Base-by-base conservation (phyloP, 2,888 invertebrate genomes). In the Coleophora deauratella region DNA sequence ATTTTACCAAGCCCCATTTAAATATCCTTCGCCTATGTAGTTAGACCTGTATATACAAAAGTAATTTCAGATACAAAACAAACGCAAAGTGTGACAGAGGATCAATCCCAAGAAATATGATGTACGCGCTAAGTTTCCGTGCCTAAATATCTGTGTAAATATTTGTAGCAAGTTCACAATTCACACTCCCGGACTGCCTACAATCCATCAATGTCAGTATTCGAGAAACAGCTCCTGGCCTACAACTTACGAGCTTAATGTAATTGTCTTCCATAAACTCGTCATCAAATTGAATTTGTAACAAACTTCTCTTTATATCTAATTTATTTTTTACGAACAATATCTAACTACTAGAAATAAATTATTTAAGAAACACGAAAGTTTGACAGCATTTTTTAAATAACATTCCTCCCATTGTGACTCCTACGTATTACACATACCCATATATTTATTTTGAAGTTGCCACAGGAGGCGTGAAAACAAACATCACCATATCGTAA, bases 141-240 rank as follows among this genome's bases (percentile, higher is more conserved):
- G n/a, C n/a, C 21, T 4, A 21, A 4, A 49, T 51, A 55, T 54
- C 52, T 59, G 55, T 54, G 61, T 59, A 69, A 72, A 73, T 67
- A 69, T 73, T 73, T 72, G 61, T 51, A 49, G 51, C 45, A 64
- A 72, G 66, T 72, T 71, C 63, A 71, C 66, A 72, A 66, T 68
- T 70, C 62, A 57, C 56, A 59, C 51, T 56, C 55, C 55, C 53
- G 59, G 55, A 57, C 21, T 4, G 21, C 3, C 21, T 21, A 56
- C 59, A 52, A 75, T 77, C 74, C 58, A 70, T 75, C 74, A 72
- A 61, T 49, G 71, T 70, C 69, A 52, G 39, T 39, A 38, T 39
- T 43, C 51, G 44, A 60, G 57, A 59, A 54, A 54, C 45, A 45
- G 42, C 47, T 50, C 51, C 46, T 44, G 49, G 47, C 49, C 59